Conservation (phyloP, 2,888 invertebrate species). For the Agrochola litura region DNA sequence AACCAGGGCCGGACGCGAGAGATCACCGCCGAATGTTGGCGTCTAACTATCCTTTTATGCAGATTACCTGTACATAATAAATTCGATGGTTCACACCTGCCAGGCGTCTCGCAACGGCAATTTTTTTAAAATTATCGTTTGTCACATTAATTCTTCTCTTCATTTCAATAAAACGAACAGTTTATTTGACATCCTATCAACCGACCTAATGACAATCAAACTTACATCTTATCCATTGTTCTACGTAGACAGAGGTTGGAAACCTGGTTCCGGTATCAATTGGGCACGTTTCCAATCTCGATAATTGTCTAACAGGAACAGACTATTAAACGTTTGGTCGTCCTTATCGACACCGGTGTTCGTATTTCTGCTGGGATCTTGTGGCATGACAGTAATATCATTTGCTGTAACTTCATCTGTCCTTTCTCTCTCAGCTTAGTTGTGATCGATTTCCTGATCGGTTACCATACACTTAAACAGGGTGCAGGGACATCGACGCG, state of each 20-base stretch:
- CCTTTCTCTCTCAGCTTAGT: not conserved
- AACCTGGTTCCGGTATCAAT: slow-evolving; percentile 30
- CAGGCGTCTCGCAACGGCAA: too few relatives aligned
- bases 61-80: too few relatives aligned
- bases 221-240: slow-evolving; percentile 13
- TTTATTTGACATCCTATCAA: not conserved
- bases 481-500: too few relatives aligned
- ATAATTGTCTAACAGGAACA: slow-evolving; percentile 41
- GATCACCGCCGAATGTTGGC: too few relatives aligned
- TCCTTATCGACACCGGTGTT: slow-evolving; percentile 24
- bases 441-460: not conserved
- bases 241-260: not conserved
- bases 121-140: not conserved
- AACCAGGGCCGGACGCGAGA: too few relatives aligned
- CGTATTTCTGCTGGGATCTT: not conserved
- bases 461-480: too few relatives aligned
- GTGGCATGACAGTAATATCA: not conserved
- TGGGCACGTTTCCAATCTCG: slow-evolving; percentile 54
- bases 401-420: not conserved
- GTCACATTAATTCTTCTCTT: not conserved
- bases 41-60: too few relatives aligned
- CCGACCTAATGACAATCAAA: not conserved
- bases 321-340: slow-evolving; percentile 15
- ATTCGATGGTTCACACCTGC: too few relatives aligned
- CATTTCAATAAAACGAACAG: not conserved